Percentiles rank a stretch among this genome's conserved stretches.
Evolutionary conservation across 2,888 invertebrate genomes (phyloP).

Genomic region (Eupithecia vulgata): DNA sequence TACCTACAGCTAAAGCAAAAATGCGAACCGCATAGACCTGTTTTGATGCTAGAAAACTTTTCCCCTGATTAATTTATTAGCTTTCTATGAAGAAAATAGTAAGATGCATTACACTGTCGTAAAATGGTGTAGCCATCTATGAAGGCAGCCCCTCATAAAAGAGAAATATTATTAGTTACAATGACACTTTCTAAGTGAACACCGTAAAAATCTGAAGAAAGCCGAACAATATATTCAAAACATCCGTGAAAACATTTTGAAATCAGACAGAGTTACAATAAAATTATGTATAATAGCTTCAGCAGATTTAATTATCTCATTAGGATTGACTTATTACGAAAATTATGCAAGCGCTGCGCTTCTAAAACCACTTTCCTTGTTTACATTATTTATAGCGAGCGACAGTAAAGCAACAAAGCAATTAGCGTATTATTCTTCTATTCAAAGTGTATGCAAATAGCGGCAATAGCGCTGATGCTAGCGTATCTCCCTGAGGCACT

Average conservation of each 20-base stretch:
- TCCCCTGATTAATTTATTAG: not conserved
- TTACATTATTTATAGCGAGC: conserved; percentile 30
- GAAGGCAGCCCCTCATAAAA: not conserved
- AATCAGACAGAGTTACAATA: conserved; percentile 18
- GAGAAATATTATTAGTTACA: not conserved
- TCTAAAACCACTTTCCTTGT: conserved; percentile 41
- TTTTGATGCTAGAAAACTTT: conserved; percentile 1
- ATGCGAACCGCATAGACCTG: not conserved
- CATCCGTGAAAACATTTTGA: conserved; percentile 16
- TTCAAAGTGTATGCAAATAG: conserved; percentile 33
- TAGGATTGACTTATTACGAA: conserved; percentile 39
- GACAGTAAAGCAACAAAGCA: conserved; percentile 22
- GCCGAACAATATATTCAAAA: conserved; percentile 20
- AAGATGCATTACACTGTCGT: not conserved
- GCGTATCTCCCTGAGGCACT: conserved; percentile 13
- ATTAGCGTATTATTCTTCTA: conserved; percentile 16
- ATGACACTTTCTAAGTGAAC: conserved; percentile 10
- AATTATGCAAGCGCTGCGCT: conserved; percentile 37
- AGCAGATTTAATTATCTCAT: conserved; percentile 33
- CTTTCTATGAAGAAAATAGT: not conserved
- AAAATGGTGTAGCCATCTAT: not conserved
- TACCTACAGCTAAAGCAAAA: not conserved
- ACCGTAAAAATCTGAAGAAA: conserved; percentile 23
- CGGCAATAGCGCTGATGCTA: conserved; percentile 12
- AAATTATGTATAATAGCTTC: conserved; percentile 40